These are phyloP conservation scores for Epinephelus lanceolatus DNA, from an alignment of 2,113 vertebrate species.

Conservation along the genomic window DNA sequence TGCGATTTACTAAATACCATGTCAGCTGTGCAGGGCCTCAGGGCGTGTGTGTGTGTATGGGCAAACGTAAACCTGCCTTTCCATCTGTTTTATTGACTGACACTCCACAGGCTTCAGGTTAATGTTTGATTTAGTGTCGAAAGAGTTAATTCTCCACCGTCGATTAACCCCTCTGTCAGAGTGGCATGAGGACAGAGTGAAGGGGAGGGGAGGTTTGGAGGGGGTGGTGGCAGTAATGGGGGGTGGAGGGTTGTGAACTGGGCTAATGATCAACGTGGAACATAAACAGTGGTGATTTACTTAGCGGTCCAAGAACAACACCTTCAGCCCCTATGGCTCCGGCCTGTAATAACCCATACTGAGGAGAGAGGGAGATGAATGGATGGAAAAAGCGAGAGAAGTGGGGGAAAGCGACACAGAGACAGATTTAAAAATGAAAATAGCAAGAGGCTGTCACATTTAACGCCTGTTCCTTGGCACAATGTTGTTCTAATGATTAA, in stretches of 20 bases:
- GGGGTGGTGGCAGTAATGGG: neutral
- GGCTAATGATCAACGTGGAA: conserved; percentile 74
- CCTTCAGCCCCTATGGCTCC: conserved; percentile 47
- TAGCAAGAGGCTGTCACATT: conserved; percentile 41
- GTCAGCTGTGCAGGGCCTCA: conserved; percentile 44
- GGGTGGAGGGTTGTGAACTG: conserved; percentile 16
- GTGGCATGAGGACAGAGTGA: neutral
- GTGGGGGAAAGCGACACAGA: conserved; percentile 1
- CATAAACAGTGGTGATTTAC: conserved; percentile 79
- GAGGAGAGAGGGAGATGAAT: conserved; percentile 22
- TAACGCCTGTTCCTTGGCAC: conserved; percentile 20
- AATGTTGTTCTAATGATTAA: conserved; percentile 68
- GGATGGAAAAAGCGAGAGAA: conserved; percentile 16
- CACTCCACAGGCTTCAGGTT: conserved; percentile 48
- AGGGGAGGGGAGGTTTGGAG: neutral
- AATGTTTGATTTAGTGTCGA: conserved; percentile 69
- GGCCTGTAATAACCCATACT: conserved; percentile 44
- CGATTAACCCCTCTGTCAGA: conserved; percentile 45
- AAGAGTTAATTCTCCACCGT: conserved; percentile 68
- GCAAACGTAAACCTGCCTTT: conserved; percentile 25
- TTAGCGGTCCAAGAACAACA: conserved; percentile 70
- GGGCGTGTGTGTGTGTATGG: conserved; percentile 13
- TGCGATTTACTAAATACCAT: conserved; percentile 46
- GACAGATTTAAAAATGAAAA: conserved; percentile 48
- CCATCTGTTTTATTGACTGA: conserved; percentile 56